Base-by-base conservation (phyloP, 2,113 vertebrate species). In the Peromyscus polionotus region DNA sequence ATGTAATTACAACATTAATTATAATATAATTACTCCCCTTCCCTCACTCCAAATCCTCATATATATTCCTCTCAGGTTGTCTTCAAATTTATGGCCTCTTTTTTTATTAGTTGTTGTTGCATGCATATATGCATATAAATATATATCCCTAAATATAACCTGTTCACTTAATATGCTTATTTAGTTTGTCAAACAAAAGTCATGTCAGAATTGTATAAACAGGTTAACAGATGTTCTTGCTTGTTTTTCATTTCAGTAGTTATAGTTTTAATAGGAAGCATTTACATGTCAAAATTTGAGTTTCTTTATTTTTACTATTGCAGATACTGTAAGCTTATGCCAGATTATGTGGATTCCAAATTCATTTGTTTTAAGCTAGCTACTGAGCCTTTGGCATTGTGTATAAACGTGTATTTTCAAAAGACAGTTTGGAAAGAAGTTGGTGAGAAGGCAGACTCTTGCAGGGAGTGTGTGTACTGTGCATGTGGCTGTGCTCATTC, bases 221-320 rank as follows among this genome's bases (percentile, higher is more conserved):
- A 93, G 14, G 26, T 88, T 88, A 24, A 59, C 14, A 79, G 57
- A 90, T 94, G 4, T 72, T 93, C 95, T 17, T 31, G 11, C 39
- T 83, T 57, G 31, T 93, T 95, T 96, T 95, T 59, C 6, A 10
- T 83, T 77, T 95, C 10, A 67, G 1, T 94, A 79, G 73, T 88
- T 92, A 77, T 76, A 76, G 57, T 90, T 93, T 57, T 63, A 16
- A 73, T 61, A 91, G 63, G 77, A 61, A 94, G 3, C 24, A 70
- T 65, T 93, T 91, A 91, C 57, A 81, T 90, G 63, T 77, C 28
- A 73, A 31, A 54, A 73, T 93, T 67, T 11, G 81, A 3, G 20
- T 24, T 4, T 88, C 72, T 93, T 94, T 88, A 70, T 70, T 63
- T 59, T 65, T 65, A 4, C 51, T 83, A 0, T 94, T 86, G n/a